These are phyloP conservation scores for Axis porcinus DNA, from an alignment of 2,113 vertebrate genomes.

Conservation along the genomic window DNA sequence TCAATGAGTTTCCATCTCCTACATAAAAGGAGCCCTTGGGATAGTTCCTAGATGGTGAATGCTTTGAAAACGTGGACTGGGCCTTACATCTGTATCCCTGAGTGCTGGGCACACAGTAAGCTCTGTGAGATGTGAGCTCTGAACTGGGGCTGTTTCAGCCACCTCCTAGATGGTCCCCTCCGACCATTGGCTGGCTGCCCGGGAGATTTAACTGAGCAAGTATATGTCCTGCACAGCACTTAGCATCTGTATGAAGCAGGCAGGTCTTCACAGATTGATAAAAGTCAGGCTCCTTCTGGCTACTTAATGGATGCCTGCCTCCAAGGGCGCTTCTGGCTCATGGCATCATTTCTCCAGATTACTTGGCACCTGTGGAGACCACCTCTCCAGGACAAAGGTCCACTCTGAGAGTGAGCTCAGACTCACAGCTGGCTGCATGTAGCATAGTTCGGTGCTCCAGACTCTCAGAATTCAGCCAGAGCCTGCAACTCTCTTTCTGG, in stretches of 20 bases:
- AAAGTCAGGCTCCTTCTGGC: background rate
- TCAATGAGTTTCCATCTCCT: background rate
- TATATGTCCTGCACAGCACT: background rate
- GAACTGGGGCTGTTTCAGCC: background rate
- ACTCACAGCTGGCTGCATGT: background rate
- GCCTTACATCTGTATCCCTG: background rate
- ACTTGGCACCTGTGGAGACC: background rate
- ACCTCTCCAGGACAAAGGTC: background rate
- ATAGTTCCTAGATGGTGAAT: background rate
- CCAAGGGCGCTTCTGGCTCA: background rate
- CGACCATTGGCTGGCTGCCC: background rate
- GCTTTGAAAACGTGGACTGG: background rate
- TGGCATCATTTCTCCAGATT: background rate
- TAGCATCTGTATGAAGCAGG: background rate
- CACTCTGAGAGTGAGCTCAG: background rate
- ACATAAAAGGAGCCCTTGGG: background rate
- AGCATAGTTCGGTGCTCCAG: background rate
- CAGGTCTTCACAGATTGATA: background rate
- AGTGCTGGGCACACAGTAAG: background rate
- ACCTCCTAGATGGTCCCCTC: background rate
- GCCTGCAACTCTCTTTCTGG: background rate
- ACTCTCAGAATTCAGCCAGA: slow-evolving; percentile 1
- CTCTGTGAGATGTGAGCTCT: background rate
- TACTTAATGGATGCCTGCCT: background rate
- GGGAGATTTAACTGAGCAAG: background rate